phyloP scores from a whole-genome alignment of 2,113 vertebrate genomes.

The Morone saxatilis region DNA sequence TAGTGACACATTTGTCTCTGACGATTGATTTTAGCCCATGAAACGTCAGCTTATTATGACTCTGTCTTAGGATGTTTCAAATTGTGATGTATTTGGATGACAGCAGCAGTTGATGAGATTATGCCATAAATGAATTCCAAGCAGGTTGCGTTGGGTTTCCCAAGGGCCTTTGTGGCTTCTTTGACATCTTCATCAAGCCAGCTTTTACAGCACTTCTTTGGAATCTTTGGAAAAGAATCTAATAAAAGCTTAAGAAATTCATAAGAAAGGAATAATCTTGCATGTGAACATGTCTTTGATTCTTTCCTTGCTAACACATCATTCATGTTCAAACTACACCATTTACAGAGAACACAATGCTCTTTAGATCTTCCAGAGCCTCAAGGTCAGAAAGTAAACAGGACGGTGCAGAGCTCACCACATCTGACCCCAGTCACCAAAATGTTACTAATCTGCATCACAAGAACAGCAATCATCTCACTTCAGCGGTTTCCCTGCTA shows the following conservation, averaged over 20 bases:
- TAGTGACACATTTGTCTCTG: constrained; percentile 72
- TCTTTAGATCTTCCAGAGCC: constrained; percentile 28
- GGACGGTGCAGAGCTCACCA: constrained; percentile 51
- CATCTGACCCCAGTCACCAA: constrained; percentile 60
- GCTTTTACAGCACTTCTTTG: constrained; percentile 5
- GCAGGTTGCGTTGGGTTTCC: constrained; percentile 53
- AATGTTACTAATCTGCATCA: constrained; percentile 70
- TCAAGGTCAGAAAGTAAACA: constrained; percentile 72
- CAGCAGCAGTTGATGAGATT: constrained; percentile 45
- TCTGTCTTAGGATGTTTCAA: constrained; percentile 37
- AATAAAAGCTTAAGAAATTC: constrained; percentile 19
- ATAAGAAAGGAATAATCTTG: constrained; percentile 11
- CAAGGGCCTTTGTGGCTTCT: constrained; percentile 37
- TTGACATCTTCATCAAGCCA: constrained; percentile 44
- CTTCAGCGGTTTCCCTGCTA: constrained; percentile 55
- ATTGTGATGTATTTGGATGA: constrained; percentile 54
- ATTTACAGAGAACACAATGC: constrained; percentile 31
- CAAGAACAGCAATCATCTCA: constrained; percentile 66
- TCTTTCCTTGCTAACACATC: constrained; percentile 13
- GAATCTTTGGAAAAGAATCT: constrained; percentile 26
- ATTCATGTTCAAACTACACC: constrained; percentile 13
- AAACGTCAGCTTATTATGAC: constrained; percentile 48
- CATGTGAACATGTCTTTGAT: constrained; percentile 36
- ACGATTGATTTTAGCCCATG: constrained; percentile 58
- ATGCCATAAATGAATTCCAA: constrained; percentile 48